Evolutionary conservation across 2,888 invertebrate species (phyloP).

Genomic region (Scaptomyza flava): DNA sequence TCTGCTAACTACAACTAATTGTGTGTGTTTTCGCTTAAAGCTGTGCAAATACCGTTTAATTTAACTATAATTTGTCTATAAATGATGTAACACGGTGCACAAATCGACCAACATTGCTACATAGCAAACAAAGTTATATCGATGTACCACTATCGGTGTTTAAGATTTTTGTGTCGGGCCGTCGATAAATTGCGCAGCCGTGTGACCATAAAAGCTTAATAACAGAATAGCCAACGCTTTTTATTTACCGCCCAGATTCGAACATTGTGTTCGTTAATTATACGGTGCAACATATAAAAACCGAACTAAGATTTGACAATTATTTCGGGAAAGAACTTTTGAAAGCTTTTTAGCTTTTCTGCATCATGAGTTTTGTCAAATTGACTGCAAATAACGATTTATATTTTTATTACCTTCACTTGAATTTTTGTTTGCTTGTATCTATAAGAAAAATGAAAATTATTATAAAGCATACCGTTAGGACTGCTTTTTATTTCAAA

Average conservation of each 20-base stretch:
- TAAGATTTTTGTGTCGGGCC: constrained; percentile 18
- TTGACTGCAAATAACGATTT: too few relatives aligned
- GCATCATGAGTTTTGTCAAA: too few relatives aligned
- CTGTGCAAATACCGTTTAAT: constrained; percentile 32
- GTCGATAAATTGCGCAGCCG: constrained; percentile 17
- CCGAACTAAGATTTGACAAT: too few relatives aligned
- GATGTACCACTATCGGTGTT: not conserved
- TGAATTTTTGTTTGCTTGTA: too few relatives aligned
- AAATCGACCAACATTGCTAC: constrained; percentile 27
- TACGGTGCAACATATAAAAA: not conserved
- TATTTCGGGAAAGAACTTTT: too few relatives aligned
- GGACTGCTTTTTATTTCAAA: too few relatives aligned
- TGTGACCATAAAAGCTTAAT: constrained; percentile 11
- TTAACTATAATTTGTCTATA: constrained; percentile 48
- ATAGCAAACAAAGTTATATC: constrained; percentile 6
- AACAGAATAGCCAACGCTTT: not conserved
- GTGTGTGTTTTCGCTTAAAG: constrained; percentile 20
- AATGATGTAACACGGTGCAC: constrained; percentile 61
- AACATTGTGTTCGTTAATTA: not conserved
- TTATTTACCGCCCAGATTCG: constrained; percentile 6
- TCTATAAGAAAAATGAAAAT: too few relatives aligned
- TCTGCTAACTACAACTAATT: constrained; percentile 25
- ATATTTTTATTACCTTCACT: too few relatives aligned
- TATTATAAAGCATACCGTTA: too few relatives aligned
- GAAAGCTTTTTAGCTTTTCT: too few relatives aligned